Base-by-base conservation (phyloP, 2,888 invertebrate species). In the Scrobipalpa costella region DNA sequence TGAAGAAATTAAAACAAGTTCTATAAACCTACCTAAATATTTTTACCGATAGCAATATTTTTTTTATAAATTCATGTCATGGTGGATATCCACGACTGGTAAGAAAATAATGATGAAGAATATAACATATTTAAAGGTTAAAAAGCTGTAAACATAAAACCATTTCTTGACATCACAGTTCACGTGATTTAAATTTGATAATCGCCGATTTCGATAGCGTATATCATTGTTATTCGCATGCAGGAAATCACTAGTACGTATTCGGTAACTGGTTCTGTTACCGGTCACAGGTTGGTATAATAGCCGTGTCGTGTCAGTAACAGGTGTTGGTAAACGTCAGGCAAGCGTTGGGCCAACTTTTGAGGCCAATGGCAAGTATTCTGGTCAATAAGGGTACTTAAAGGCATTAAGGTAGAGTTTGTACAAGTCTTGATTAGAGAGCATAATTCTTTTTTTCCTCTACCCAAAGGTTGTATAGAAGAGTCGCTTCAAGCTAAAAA, bases 241-340 rank as follows among this genome's bases (percentile, higher is more conserved):
- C 34, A 55, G 55, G 55, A 55, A 55, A 55, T 55, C 34, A 34
- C 55, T 13, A 55, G 55, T 55, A 55, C n/a, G 33, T 55, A 55
- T 55, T 33, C 55, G 55, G 11, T 55, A 34, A 34, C 55, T 55
- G 33, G 55, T 55, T 55, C 34, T 55, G 55, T 55, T 55, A 55
- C 55, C 55, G 55, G 55, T 55, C 55, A 55, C 55, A 27, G 55
- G 34, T 34, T 55, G n/a, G 27, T 27, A 55, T 55, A 34, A 55
- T 55, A 13, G 55, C n/a, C 34, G 55, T 55, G 15, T 8, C 55
- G 55, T 55, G 55, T 55, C 34, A 5, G 55, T n/a, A 34, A 55
- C 34, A 34, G 49, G 33, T 52, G 52, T 55, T 55, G 27, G 33
- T 55, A 55, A 55, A 21, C 27, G 27, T 2, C 34, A 33, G 55